Evolutionary conservation across 1,140 invertebrate species (phyloP).

Genomic region (Drosophila willistoni): DNA sequence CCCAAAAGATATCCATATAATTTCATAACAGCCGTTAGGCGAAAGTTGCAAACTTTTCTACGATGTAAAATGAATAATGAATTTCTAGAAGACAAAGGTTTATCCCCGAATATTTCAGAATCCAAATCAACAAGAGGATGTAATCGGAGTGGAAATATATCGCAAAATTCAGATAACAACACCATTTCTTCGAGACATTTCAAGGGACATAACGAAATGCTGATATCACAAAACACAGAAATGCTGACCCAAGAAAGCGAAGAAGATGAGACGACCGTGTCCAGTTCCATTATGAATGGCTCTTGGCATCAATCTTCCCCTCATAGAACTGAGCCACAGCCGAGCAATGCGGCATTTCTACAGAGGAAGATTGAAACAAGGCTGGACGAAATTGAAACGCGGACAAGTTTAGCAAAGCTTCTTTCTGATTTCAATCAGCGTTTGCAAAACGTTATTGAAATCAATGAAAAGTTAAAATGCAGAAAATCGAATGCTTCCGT

Average conservation of each 20-base stretch:
- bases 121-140: background rate
- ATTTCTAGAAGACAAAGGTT: background rate
- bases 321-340: background rate
- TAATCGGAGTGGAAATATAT: background rate
- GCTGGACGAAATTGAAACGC: background rate
- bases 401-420: background rate
- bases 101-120: background rate
- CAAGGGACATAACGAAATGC: background rate
- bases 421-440: slow-evolving; percentile 5
- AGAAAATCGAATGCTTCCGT: background rate
- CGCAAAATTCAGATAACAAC: background rate
- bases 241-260: background rate
- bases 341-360: background rate
- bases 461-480: slow-evolving; percentile 2
- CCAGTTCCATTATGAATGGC: slow-evolving; percentile 2
- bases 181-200: background rate
- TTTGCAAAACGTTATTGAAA: slow-evolving; percentile 9
- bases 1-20: slow-evolving; percentile 2
- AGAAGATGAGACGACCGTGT: slow-evolving; percentile 3
- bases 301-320: background rate
- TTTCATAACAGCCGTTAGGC: background rate
- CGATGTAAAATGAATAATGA: background rate
- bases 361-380: background rate
- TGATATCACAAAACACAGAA: slow-evolving; percentile 4
- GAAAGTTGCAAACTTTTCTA: background rate